These are phyloP conservation scores for Nyctalus aviator DNA, from an alignment of 2,797 vertebrate species.

Conservation along the genomic window DNA sequence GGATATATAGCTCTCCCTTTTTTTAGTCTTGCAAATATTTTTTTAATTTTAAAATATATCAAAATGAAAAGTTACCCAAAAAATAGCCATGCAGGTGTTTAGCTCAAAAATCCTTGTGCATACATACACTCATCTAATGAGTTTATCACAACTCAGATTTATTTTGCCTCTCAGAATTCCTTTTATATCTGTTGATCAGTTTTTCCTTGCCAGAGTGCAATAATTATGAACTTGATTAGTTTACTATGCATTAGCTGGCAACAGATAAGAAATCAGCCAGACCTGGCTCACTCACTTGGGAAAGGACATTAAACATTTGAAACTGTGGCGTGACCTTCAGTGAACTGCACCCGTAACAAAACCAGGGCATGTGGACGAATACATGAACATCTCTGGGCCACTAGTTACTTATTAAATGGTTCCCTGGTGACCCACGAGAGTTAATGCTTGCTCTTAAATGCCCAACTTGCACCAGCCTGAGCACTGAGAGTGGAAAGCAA, in stretches of 20 bases:
- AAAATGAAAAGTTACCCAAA: background rate
- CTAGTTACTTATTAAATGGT: slow-evolving; percentile 79
- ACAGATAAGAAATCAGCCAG: slow-evolving; percentile 53
- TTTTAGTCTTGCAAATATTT: slow-evolving; percentile 6
- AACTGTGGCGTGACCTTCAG: slow-evolving; percentile 62
- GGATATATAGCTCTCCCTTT: background rate
- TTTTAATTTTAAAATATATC: background rate
- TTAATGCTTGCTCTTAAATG: slow-evolving; percentile 71
- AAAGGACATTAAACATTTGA: slow-evolving; percentile 79
- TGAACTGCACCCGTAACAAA: slow-evolving; percentile 66
- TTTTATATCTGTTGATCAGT: slow-evolving; percentile 48
- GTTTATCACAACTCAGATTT: slow-evolving; percentile 64
- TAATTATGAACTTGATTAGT: slow-evolving; percentile 19
- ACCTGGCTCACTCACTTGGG: background rate
- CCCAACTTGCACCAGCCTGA: slow-evolving; percentile 17
- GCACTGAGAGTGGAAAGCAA: slow-evolving; percentile 7
- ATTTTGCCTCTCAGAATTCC: slow-evolving; percentile 75
- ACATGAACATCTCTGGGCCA: slow-evolving; percentile 62
- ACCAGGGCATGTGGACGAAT: slow-evolving; percentile 52
- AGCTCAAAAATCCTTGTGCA: slow-evolving; percentile 53
- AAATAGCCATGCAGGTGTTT: background rate
- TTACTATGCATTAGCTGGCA: background rate
- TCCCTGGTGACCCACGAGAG: slow-evolving; percentile 48
- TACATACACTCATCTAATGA: slow-evolving; percentile 67
- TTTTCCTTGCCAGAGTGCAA: slow-evolving; percentile 68